phyloP scores from a whole-genome alignment of 2,113 vertebrate genomes.

The Pungitius pungitius region DNA sequence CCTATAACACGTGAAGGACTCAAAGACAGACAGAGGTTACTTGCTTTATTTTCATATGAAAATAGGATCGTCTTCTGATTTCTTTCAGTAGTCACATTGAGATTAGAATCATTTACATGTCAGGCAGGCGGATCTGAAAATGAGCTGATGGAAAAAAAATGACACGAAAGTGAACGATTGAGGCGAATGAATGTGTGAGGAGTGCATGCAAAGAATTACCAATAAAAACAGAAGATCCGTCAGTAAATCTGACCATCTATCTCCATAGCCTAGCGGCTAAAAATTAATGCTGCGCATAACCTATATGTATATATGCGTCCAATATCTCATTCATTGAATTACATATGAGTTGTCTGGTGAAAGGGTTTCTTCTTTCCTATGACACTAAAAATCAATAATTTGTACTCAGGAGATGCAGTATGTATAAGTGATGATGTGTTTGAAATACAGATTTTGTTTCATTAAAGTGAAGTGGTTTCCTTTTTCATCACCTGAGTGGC shows the following conservation, averaged over 20 bases:
- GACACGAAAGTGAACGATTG: no score
- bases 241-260: not conserved
- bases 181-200: not conserved
- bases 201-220: not conserved
- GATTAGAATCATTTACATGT: not conserved
- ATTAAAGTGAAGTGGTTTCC: not conserved
- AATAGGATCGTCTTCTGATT: not conserved
- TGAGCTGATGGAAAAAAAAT: no score
- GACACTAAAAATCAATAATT: not conserved
- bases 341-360: not conserved
- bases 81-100: not conserved
- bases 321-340: not conserved
- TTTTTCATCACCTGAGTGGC: not conserved
- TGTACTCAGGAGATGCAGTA: not conserved
- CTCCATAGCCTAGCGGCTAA: not conserved
- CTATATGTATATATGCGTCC: not conserved
- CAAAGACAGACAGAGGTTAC: no score
- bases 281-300: not conserved
- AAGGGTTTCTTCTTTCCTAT: not conserved
- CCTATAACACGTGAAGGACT: no score
- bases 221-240: not conserved
- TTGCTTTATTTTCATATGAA: no score
- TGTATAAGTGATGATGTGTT: not conserved
- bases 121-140: not conserved
- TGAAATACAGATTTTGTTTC: not conserved